Evolutionary conservation across 2,888 invertebrate genomes (phyloP).

Genomic region (Noctua janthe): DNA sequence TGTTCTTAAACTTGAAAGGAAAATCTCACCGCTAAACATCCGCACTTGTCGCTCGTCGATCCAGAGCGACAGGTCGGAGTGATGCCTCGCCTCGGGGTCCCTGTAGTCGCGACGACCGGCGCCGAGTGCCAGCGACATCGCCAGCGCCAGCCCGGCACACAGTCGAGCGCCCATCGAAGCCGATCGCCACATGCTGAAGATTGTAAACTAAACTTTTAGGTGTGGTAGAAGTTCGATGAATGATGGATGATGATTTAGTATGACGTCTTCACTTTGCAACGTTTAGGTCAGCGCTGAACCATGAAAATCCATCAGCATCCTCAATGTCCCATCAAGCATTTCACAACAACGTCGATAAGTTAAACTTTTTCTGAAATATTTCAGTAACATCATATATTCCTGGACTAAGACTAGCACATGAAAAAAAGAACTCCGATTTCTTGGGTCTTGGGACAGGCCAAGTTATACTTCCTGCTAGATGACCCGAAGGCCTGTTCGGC

Average conservation of each 20-base stretch:
- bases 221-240: conserved; percentile 20
- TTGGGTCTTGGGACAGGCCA: too few relatives aligned
- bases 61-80: conserved; percentile 95
- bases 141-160: conserved; percentile 83
- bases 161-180: conserved; percentile 83
- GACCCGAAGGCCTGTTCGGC: not conserved
- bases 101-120: conserved; percentile 85
- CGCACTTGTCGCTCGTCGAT: conserved; percentile 97
- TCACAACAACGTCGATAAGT: not conserved
- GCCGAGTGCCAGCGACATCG: conserved; percentile 82
- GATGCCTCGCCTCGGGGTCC: conserved; percentile 79
- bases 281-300: not conserved
- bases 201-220: conserved; percentile 10
- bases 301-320: not conserved
- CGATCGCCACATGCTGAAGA: conserved; percentile 82
- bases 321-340: not conserved
- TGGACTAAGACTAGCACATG: not conserved
- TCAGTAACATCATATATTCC: not conserved
- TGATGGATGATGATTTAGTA: too few relatives aligned
- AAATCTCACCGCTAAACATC: conserved; percentile 95
- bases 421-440: not conserved
- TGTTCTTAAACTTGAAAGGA: not conserved
- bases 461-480: not conserved
- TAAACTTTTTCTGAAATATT: not conserved
- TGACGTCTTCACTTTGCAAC: not conserved